A percentile compares a stretch with the other conserved stretches of the same genome.
These are phyloP conservation scores for Coracias cyanogaster DNA, from an alignment of 2,797 vertebrate species.

Conservation along the genomic window DNA sequence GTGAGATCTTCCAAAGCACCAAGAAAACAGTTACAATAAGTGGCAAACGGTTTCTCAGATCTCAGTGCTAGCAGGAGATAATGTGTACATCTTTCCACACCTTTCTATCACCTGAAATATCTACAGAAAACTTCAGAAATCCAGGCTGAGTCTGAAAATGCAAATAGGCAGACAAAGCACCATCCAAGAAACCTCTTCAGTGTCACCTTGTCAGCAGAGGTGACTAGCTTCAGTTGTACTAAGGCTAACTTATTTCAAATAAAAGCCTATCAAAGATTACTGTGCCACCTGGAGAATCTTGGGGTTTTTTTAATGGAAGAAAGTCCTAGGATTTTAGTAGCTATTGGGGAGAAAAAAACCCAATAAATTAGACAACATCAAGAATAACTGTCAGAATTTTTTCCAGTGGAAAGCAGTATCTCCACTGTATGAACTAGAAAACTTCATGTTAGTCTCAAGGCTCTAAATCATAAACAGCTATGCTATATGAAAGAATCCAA, in stretches of 20 bases:
- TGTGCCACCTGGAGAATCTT: neutral
- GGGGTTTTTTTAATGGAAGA: neutral
- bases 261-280: neutral
- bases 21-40: neutral
- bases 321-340: neutral
- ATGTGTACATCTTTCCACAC: neutral
- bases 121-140: neutral
- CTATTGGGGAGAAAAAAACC: neutral
- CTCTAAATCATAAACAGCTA: neutral
- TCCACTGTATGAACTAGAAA: neutral
- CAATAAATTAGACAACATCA: neutral
- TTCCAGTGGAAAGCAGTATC: neutral
- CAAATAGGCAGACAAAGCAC: neutral
- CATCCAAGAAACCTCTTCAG: neutral
- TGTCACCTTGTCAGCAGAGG: fast-evolving
- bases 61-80: neutral
- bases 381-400: neutral
- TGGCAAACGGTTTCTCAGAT: neutral
- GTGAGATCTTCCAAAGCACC: neutral
- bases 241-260: neutral
- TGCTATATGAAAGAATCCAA: neutral
- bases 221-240: neutral
- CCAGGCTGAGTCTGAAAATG: neutral
- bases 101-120: neutral
- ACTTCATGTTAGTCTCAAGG: neutral